These are phyloP conservation scores for Phrynocephalus versicolor DNA, from an alignment of 2,113 vertebrate species.

Conservation along the genomic window DNA sequence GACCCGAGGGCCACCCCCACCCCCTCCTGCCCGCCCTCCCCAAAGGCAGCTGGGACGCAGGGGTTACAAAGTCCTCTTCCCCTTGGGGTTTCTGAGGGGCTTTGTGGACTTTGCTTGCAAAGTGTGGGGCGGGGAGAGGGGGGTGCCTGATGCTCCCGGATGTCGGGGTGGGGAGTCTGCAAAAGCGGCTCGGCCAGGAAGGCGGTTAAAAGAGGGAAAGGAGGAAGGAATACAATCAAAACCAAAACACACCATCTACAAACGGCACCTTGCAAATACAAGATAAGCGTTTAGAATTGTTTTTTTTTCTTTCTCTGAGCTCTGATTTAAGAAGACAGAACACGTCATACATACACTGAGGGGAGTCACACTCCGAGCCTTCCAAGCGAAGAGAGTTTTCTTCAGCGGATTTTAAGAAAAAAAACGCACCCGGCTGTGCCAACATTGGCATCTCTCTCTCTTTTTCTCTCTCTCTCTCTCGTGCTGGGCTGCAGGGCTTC, in stretches of 20 bases:
- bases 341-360: conserved; percentile 41
- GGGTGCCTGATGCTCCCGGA: no score
- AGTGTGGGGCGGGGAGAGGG: no score
- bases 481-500: conserved; percentile 33
- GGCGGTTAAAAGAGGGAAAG: neutral
- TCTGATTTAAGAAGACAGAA: conserved; percentile 43
- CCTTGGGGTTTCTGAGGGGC: no score
- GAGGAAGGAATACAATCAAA: neutral
- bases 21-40: no score
- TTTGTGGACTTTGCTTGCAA: no score
- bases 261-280: neutral
- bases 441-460: neutral
- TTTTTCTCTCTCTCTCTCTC: neutral
- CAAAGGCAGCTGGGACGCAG: no score
- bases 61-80: no score
- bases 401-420: conserved; percentile 50
- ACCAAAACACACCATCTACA: neutral
- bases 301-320: conserved; percentile 1
- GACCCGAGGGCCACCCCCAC: no score
- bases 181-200: neutral
- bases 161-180: no score
- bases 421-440: neutral
- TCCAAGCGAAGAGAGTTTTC: conserved; percentile 38
- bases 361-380: conserved; percentile 26
- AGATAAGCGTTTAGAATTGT: neutral